Conservation (phyloP, 2,888 invertebrate genomes). For the Tholera decimalis region DNA sequence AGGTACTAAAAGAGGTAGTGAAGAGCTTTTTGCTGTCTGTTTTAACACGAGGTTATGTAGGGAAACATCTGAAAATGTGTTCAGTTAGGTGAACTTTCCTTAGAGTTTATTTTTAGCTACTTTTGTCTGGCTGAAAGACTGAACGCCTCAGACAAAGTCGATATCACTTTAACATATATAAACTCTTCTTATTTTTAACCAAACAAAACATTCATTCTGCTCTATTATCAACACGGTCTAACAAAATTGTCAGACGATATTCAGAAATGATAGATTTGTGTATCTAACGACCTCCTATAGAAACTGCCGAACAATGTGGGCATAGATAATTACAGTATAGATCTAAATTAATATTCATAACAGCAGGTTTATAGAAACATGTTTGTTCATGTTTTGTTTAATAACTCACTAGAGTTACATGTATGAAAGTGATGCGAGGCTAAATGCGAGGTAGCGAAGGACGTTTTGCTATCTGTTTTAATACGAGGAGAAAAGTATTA, state of each 20-base stretch:
- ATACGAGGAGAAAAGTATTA: too few species aligned
- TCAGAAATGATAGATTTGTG: not conserved
- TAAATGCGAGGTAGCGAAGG: too few species aligned
- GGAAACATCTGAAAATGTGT: not conserved
- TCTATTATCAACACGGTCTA: not conserved
- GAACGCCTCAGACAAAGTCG: not conserved
- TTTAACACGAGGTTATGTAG: not conserved
- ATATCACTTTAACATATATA: not conserved
- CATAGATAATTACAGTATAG: constrained; percentile 6
- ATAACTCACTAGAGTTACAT: too few species aligned
- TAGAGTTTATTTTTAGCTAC: not conserved
- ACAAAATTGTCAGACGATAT: constrained; percentile 6
- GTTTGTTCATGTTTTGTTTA: not conserved
- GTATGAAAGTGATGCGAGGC: too few species aligned
- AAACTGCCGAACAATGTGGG: not conserved
- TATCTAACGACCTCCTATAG: not conserved
- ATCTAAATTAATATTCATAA: constrained; percentile 24
- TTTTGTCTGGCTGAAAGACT: not conserved
- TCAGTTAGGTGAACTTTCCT: not conserved
- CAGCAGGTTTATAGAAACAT: constrained; percentile 1
- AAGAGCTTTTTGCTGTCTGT: constrained; percentile 2
- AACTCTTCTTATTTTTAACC: not conserved
- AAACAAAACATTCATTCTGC: not conserved
- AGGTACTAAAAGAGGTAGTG: constrained; percentile 17
- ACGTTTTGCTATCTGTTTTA: too few species aligned